phyloP scores from a whole-genome alignment of 2,797 vertebrate genomes.

The Enteromius argenteus region DNA sequence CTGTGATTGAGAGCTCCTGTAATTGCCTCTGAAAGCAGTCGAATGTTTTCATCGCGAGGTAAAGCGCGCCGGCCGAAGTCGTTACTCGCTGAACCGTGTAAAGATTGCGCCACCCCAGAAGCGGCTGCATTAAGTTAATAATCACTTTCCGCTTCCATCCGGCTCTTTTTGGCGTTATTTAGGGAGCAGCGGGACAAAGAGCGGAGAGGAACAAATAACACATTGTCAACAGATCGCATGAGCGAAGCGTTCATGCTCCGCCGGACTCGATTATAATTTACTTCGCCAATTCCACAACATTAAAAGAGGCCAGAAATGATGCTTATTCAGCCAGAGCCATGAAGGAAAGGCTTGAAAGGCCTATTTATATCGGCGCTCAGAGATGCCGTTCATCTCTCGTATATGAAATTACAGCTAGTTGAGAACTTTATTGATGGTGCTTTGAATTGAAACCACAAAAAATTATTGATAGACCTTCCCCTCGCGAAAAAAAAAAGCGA shows the following conservation, averaged over 20 bases:
- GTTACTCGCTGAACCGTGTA: constrained; percentile 74
- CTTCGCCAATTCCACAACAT: constrained; percentile 68
- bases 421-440: neutral
- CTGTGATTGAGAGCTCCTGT: constrained; percentile 74
- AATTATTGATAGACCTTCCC: neutral
- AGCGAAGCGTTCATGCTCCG: constrained; percentile 76
- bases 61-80: constrained; percentile 50
- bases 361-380: constrained; percentile 9
- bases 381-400: constrained; percentile 60
- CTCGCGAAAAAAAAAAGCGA: neutral
- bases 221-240: constrained; percentile 73
- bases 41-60: constrained; percentile 70
- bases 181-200: constrained; percentile 68
- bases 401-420: constrained; percentile 54
- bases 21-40: constrained; percentile 74
- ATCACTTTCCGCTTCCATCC: constrained; percentile 79
- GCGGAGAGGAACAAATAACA: constrained; percentile 70
- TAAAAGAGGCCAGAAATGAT: constrained; percentile 72
- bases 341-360: constrained; percentile 69
- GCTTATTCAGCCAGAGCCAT: constrained; percentile 70
- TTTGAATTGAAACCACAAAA: neutral
- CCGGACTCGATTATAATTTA: constrained; percentile 80
- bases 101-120: constrained; percentile 71
- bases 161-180: constrained; percentile 72
- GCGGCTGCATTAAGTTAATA: constrained; percentile 73